Evolutionary conservation across 1,140 invertebrate genomes (phyloP), one percentile per base, ranked within the genome.

Genomic region (Aphis gossypii): DNA sequence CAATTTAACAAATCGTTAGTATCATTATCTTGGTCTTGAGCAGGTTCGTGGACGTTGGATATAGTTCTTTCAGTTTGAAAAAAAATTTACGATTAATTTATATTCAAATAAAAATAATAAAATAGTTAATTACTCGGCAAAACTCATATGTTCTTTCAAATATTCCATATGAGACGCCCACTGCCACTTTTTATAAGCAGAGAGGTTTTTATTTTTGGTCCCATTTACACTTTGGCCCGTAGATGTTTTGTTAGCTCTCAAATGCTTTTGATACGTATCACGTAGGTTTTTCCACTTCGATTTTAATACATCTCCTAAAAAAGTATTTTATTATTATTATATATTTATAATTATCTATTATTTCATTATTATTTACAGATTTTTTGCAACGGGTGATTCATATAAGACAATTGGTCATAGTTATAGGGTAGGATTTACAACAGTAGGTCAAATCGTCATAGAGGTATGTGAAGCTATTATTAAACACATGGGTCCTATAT

Each of bases 301-400:
- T 54, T 89, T 89, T 54, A 89, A 89, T 89, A 51, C 23, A 48
- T 89, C 87, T 89, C 87, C 87, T 89, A 51, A 89, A 89, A 89
- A 89, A 1, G 46, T 51, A 89, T 89, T 89, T 46, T 88, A 88
- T 46, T 88, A 46, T 88, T 88, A 51, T 51, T 51, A 51, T 51
- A 54, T 38, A 38, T 38, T 38, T 38, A 38, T 38, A 38, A 38
- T 38, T 38, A 38, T 38, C 38, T 38, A 38, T 38, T 38, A 38
- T 38, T 38, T 38, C 2, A 38, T 38, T 38, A 38, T 38, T 38
- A 38, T 38, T 38, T 38, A 38, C 38, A 38, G 38, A 38, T 38
- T 38, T 38, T 38, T 38, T 38, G 38, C 38, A 38, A 38, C 38
- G 38, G 38, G 38, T 38, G 38, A 38, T 38, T 38, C 38, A 38